phyloP scores from a whole-genome alignment of 2,797 vertebrate species.

The Mus caroli region DNA sequence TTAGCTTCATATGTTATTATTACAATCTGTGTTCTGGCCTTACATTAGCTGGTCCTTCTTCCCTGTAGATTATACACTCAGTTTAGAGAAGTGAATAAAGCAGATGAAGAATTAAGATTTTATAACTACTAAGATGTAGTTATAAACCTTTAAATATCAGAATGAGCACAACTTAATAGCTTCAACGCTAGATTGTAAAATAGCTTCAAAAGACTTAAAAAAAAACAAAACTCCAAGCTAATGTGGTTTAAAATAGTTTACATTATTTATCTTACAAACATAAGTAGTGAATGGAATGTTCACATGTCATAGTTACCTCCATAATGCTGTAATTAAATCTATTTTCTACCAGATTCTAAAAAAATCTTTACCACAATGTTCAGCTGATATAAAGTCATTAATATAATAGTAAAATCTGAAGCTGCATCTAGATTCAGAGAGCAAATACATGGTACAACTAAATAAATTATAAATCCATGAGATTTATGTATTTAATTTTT shows the following conservation, averaged over 20 bases:
- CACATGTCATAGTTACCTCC: background rate
- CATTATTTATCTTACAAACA: background rate
- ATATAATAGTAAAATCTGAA: conserved; percentile 27
- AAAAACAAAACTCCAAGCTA: conserved; percentile 8
- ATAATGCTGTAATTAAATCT: conserved; percentile 31
- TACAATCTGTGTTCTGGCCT: conserved; percentile 24
- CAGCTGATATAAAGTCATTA: conserved; percentile 16
- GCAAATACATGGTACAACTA: background rate
- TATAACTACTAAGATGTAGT: background rate
- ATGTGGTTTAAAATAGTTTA: background rate
- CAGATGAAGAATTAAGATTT: background rate
- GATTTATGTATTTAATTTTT: background rate
- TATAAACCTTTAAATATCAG: conserved; percentile 37
- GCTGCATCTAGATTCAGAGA: background rate
- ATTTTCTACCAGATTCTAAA: conserved; percentile 23
- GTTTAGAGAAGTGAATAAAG: background rate
- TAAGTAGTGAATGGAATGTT: conserved; percentile 32
- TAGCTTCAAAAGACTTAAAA: background rate
- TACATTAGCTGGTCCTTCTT: background rate
- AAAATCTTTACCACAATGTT: background rate
- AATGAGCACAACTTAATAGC: conserved; percentile 13
- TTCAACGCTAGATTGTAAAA: background rate
- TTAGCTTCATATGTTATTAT: background rate
- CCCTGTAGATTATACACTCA: background rate
- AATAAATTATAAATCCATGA: background rate